Conservation (phyloP, 2,113 vertebrate species). For the Gnathonemus longibarbis region DNA sequence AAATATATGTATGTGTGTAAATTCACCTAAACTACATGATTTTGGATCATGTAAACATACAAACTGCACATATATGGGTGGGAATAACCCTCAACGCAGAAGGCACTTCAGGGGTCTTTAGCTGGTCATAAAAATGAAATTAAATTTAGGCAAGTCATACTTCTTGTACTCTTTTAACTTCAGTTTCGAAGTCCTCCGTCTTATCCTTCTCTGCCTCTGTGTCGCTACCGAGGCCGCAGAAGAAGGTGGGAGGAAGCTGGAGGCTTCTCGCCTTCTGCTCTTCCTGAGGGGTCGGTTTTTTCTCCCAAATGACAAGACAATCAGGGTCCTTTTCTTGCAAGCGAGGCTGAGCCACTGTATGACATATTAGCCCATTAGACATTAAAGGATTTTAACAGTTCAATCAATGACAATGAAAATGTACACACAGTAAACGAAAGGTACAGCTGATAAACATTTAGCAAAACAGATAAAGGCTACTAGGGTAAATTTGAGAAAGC, state of each 20-base stretch:
- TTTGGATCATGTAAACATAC: not conserved
- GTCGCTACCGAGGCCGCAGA: constrained; percentile 67
- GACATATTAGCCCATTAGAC: not conserved
- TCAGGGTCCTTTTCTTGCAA: constrained; percentile 53
- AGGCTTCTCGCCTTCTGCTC: constrained; percentile 67
- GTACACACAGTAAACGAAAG: not conserved
- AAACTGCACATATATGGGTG: not conserved
- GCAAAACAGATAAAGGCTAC: not conserved
- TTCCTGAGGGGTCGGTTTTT: constrained; percentile 70
- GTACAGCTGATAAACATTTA: not conserved
- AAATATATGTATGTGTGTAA: too few species aligned
- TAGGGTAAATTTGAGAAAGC: not conserved
- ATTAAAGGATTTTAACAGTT: not conserved
- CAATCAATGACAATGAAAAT: not conserved
- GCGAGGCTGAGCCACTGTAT: not conserved
- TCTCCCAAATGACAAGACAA: constrained; percentile 69
- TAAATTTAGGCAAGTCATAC: not conserved
- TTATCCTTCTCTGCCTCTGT: constrained; percentile 68
- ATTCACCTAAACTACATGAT: not conserved
- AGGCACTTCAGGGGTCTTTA: not conserved
- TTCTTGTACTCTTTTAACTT: constrained; percentile 65
- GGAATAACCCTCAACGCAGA: not conserved
- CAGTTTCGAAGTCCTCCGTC: constrained; percentile 67
- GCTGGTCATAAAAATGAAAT: constrained; percentile 52
- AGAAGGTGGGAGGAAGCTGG: constrained; percentile 71